These are phyloP conservation scores for Charanyca ferruginea DNA, from an alignment of 2,888 invertebrate genomes.

Conservation along the genomic window DNA sequence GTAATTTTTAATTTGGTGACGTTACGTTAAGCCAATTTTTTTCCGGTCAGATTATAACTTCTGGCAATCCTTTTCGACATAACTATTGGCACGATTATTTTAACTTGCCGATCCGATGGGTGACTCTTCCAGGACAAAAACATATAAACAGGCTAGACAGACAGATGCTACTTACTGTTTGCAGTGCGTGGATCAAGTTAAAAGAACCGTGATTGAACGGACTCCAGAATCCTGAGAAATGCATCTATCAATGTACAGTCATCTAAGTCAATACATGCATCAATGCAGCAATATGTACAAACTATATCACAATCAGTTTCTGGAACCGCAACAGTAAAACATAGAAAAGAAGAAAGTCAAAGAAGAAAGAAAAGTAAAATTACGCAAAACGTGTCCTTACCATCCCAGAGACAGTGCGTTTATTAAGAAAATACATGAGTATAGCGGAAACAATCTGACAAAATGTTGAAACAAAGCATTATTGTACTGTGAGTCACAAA, in stretches of 20 bases:
- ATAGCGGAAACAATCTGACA: conserved; percentile 80
- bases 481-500: conserved; percentile 75
- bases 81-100: conserved; percentile 74
- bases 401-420: conserved; percentile 86
- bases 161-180: conserved; percentile 56
- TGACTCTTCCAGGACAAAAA: conserved; percentile 36
- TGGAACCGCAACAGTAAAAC: conserved; percentile 79
- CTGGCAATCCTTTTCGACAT: conserved; percentile 76
- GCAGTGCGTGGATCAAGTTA: conserved; percentile 71
- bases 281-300: conserved; percentile 67
- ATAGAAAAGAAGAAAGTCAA: conserved; percentile 68
- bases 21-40: conserved; percentile 45
- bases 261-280: conserved; percentile 72
- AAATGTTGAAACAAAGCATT: conserved; percentile 75
- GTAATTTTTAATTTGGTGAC: conserved; percentile 8
- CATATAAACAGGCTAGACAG: conserved; percentile 53
- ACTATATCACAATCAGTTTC: conserved; percentile 72
- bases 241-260: conserved; percentile 69
- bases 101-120: conserved; percentile 69
- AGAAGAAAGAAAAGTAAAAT: conserved; percentile 73
- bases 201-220: conserved; percentile 76
- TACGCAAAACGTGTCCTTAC: conserved; percentile 87
- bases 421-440: conserved; percentile 83
- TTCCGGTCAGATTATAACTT: conserved; percentile 67
- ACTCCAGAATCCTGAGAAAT: conserved; percentile 79